Evolutionary conservation across 2,888 invertebrate species (phyloP).

Genomic region (Drepanosiphum platanoidis): DNA sequence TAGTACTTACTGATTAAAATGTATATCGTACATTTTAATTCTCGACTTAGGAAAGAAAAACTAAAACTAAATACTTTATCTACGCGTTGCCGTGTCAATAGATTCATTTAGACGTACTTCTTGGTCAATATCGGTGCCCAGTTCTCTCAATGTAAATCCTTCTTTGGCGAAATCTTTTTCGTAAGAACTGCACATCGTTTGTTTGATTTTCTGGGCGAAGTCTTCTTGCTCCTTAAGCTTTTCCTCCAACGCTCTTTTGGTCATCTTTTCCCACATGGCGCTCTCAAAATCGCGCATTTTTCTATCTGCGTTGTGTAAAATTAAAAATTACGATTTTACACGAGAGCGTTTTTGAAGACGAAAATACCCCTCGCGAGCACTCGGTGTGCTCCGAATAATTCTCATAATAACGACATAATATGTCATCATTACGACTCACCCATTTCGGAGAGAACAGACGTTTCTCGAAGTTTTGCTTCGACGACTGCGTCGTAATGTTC

Average conservation of each 20-base stretch:
- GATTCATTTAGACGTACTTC: too few species aligned
- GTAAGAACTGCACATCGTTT: not conserved
- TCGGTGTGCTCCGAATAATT: not conserved
- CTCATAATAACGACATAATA: too few species aligned
- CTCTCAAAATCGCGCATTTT: conserved; percentile 26
- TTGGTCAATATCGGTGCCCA: conserved; percentile 30
- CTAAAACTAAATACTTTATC: too few species aligned
- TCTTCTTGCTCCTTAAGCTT: not conserved
- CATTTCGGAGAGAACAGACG: not conserved
- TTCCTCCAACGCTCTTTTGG: not conserved
- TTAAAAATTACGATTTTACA: too few species aligned
- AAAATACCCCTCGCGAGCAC: too few species aligned
- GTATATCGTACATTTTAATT: too few species aligned
- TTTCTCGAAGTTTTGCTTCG: not conserved
- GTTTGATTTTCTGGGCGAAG: too few species aligned
- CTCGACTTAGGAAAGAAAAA: too few species aligned
- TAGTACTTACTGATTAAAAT: too few species aligned
- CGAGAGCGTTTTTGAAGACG: too few species aligned
- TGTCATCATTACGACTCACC: conserved; percentile 1
- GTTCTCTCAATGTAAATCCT: conserved; percentile 41
- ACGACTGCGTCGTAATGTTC: conserved; percentile 17
- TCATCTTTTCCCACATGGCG: conserved; percentile 36
- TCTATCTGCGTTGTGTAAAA: not conserved
- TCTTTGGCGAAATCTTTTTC: not conserved
- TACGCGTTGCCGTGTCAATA: too few species aligned